Conservation (phyloP, 2,888 invertebrate species). For the Nemoura dubitans region DNA sequence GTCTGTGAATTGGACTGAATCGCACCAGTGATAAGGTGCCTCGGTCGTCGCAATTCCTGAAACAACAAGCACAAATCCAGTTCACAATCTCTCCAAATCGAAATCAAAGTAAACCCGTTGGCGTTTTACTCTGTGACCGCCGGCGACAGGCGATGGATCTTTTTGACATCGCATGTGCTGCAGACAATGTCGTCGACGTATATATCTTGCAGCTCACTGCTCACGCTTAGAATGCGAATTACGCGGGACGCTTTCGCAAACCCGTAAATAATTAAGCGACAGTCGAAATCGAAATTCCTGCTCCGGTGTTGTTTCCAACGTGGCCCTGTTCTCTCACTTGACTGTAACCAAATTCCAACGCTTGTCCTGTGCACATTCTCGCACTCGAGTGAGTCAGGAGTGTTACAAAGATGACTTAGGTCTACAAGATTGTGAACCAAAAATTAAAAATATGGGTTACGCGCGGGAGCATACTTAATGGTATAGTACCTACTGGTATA, state of each 20-base stretch:
- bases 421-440: no score
- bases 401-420: no score
- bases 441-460: no score
- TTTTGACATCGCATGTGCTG: neutral
- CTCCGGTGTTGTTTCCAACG: no score
- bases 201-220: neutral
- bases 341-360: no score
- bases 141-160: neutral
- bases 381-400: no score
- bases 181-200: no score
- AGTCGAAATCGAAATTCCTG: neutral
- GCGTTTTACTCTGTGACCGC: neutral
- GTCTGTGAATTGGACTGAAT: conserved; percentile 75
- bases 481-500: no score
- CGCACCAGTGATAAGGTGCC: conserved; percentile 85
- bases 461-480: no score
- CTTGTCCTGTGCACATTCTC: no score
- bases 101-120: neutral
- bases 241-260: neutral
- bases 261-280: neutral
- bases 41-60: conserved; percentile 78
- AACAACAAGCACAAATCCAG: conserved; percentile 44
- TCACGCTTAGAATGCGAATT: neutral
- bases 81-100: conserved; percentile 3
- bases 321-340: no score